Evolutionary conservation across 37 sponge, comb jelly and placozoan species (phyloP), one percentile per base, ranked within the genome.

Genomic region (Halisarca cf. caerulea): DNA sequence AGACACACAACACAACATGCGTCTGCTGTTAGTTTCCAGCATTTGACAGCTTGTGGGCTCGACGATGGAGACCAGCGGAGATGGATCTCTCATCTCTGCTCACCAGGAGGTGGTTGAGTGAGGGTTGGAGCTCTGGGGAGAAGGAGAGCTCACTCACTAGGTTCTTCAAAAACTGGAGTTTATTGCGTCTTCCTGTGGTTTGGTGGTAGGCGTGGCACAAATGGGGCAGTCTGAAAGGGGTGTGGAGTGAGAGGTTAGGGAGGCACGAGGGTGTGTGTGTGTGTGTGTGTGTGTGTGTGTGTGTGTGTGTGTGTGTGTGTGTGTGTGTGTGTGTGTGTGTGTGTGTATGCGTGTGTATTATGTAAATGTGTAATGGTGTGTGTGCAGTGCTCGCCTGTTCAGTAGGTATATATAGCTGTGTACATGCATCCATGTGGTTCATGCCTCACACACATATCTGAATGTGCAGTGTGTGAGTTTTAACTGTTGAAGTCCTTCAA

Each of bases 161-260:
- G 30, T 34, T 68, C 33, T 68, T 28, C 69, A 68, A 34, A 34
- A 68, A 68, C 7, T 18, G 17, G 35, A 68, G 30, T 1, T 34
- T 7, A 18, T n/a, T 33, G 17, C 17, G 34, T 34, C 69, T 68
- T 68, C 69, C 69, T 28, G 30, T 1, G 1, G 4, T 68, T 17
- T 68, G 69, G 34, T 68, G 69, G 33, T 68, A 68, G 34, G 15
- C 69, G 17, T 68, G 69, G 28, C 69, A 68, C 69, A 68, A 34
- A 28, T 68, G 69, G 4, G 69, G 69, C 2, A 68, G 69, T 33
- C 69, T 68, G 27, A 3, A 30, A 34, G 35, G 28, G 4, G n/a
- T 27, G 17, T 34, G 4, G 17, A 17, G 15, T 3, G 7, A 47
- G 6, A 47, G 51, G 51, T 14, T 47, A n/a, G n/a, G n/a, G 51